Conservation (phyloP, 2,888 invertebrate genomes). For the Digitonthophagus gazella region DNA sequence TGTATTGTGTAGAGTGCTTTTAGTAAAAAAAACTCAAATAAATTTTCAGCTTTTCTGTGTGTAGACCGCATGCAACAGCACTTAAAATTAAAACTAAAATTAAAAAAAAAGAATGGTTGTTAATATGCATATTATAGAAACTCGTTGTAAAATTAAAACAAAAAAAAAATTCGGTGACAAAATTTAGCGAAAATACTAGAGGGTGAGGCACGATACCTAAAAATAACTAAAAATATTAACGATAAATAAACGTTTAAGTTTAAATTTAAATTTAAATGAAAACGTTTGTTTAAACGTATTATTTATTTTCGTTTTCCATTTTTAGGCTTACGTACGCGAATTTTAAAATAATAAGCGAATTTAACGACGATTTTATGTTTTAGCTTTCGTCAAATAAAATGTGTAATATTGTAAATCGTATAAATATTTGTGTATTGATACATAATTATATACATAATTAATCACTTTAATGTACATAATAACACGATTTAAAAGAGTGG, state of each 20-base stretch:
- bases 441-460: not conserved
- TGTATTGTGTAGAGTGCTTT: not conserved
- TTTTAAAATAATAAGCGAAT: too few species aligned
- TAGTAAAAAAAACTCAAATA: constrained; percentile 3
- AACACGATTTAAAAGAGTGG: not conserved
- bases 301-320: too few species aligned
- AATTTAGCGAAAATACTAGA: constrained; percentile 45
- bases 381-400: not conserved
- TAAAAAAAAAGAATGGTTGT: constrained; percentile 42
- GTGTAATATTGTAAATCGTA: not conserved
- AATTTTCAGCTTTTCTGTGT: not conserved
- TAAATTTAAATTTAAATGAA: too few species aligned
- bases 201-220: constrained; percentile 46
- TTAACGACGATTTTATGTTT: not conserved
- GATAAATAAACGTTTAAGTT: not conserved
- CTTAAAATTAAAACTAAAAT: not conserved
- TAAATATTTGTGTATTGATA: not conserved
- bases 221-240: not conserved
- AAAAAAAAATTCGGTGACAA: constrained; percentile 45
- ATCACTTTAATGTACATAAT: not conserved
- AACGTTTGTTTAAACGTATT: too few species aligned
- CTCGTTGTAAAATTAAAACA: constrained; percentile 20
- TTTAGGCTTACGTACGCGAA: not conserved
- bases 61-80: not conserved
- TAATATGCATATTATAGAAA: constrained; percentile 46